Base-by-base conservation (phyloP, 2,888 invertebrate species). In the Timema cristinae region DNA sequence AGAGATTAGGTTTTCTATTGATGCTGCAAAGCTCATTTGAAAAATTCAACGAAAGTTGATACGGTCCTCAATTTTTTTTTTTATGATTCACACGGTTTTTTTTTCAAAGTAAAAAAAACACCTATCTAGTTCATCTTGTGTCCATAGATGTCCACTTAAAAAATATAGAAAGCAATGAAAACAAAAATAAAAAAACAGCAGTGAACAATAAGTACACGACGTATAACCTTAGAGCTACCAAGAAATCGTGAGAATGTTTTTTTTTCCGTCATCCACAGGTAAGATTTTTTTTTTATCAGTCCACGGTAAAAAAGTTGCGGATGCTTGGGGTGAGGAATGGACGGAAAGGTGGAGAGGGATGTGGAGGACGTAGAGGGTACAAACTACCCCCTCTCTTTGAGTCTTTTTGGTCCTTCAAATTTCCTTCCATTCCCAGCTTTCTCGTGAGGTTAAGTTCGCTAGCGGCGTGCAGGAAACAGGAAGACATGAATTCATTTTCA, bases 91-190 rank as follows among this genome's bases (percentile, higher is more conserved):
- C 32, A 32, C 32, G 32, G n/a, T n/a, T n/a, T n/a, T 32, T 32
- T 32, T 32, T 32, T 32, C 32, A 32, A 32, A 4, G 1, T 32
- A 32, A 32, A 32, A 32, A 32, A 32, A 32, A 32, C 32, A 32
- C 2, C 32, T 32, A 32, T 32, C 32, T 32, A 4, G 32, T 32
- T 32, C 32, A 32, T 32, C 63, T 48, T 63, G 63, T 63, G 63
- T 63, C 63, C 63, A 63, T 63, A 63, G 63, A 32, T 63, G 63
- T 63, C 63, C 63, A 63, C 63, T 48, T 48, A 48, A 63, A 63
- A 59, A 63, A 63, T 48, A 63, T 48, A 63, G 47, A 63, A 16
- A 32, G 63, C n/a, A 47, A 63, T 63, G 48, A 47, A 63, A 63
- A 63, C 6, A 32, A 47, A 48, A 63, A 32, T 47, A 63, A 63